Base-by-base conservation (phyloP, 2,888 invertebrate genomes). In the Sepiola atlantica region DNA sequence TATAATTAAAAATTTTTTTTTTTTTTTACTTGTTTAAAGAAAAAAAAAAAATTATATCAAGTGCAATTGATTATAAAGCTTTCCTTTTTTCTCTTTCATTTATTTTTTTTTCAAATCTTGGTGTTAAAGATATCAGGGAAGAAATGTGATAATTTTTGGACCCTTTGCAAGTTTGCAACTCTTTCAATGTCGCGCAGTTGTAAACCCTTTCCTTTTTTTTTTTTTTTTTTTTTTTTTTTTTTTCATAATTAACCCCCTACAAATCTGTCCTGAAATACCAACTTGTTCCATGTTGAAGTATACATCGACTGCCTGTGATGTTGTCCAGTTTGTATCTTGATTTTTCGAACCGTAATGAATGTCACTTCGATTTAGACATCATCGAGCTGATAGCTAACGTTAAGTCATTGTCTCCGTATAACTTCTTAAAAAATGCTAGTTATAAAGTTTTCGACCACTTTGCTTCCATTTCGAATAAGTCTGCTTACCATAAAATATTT, bases 211-310 rank as follows among this genome's bases (percentile, higher is more conserved):
- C 10, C n/a, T n/a, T n/a, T n/a, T n/a, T n/a, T n/a, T n/a, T n/a
- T n/a, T n/a, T n/a, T n/a, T n/a, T n/a, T n/a, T n/a, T n/a, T n/a
- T n/a, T n/a, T n/a, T n/a, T n/a, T n/a, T n/a, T n/a, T n/a, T n/a
- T n/a, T n/a, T n/a, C n/a, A n/a, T n/a, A n/a, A n/a, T n/a, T n/a
- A n/a, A n/a, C n/a, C 77, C n/a, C 0, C 12, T n/a, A 77, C 10
- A 77, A n/a, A 77, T 77, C 77, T 77, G 77, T 77, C 77, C 8
- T 28, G n/a, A 77, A 77, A 77, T 28, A 77, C 77, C 10, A n/a
- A 18, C 77, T 77, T 77, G 77, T 77, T 77, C 77, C 77, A 77
- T 77, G n/a, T 77, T 77, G 77, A n/a, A 77, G n/a, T 77, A 77
- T n/a, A 77, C 28, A 77, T 77, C n/a, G 8, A 77, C n/a, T 77